Conservation (phyloP, 92 coral and sea anemone genomes). For the Actinostola sp. region DNA sequence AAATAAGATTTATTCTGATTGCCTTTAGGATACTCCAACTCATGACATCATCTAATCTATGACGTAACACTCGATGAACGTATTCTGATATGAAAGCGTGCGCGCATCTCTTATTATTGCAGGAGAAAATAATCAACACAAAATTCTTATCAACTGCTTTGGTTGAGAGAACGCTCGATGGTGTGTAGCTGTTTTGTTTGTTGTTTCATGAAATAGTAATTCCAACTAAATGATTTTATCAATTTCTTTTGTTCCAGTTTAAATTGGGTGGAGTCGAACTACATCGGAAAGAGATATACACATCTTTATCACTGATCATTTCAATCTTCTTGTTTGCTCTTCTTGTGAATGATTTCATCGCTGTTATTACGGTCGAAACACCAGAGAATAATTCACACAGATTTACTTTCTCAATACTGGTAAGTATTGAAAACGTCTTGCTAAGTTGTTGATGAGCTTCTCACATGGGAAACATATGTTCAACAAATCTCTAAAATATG, state of each 20-base stretch:
- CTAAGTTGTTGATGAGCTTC: too few species aligned
- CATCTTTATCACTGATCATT: slow-evolving; percentile 71
- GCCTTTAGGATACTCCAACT: neutral
- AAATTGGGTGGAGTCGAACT: slow-evolving; percentile 85
- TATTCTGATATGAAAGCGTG: slow-evolving; percentile 17
- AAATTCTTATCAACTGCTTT: slow-evolving; percentile 25
- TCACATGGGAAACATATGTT: too few species aligned
- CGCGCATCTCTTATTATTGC: neutral
- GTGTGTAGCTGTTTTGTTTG: slow-evolving; percentile 14
- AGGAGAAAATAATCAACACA: neutral
- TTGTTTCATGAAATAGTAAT: neutral
- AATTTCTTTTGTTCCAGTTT: slow-evolving; percentile 70
- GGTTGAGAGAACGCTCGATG: slow-evolving; percentile 46
- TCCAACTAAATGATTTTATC: neutral
- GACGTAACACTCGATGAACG: slow-evolving; percentile 25
- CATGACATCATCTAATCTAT: slow-evolving; percentile 28
- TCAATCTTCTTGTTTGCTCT: slow-evolving; percentile 73
- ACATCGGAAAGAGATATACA: slow-evolving; percentile 88
- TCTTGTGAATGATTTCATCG: slow-evolving; percentile 85
- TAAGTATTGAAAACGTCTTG: too few species aligned
- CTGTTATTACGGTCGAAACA: slow-evolving; percentile 78
- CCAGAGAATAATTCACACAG: slow-evolving; percentile 93
- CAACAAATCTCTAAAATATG: too few species aligned
- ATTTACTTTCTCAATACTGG: slow-evolving; percentile 81
- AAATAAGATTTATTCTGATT: neutral